Evolutionary conservation across 2,797 vertebrate species (phyloP), one percentile per base, ranked within the genome.

Genomic region (Gymnothorax javanicus): DNA sequence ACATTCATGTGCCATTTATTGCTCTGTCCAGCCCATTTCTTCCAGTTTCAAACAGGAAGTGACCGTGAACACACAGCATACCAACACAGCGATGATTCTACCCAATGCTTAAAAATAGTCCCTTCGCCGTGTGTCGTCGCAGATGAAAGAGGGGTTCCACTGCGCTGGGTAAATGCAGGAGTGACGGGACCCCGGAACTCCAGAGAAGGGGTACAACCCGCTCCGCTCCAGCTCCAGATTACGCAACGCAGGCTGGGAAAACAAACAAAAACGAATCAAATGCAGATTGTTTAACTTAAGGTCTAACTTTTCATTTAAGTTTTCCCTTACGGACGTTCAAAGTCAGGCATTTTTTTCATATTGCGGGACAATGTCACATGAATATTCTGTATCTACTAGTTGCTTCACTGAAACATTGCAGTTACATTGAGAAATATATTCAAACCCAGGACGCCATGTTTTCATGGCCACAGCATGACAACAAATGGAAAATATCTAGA

Each of bases 101-200:
- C 52, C 50, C 11, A 12, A 20, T 54, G 5, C 56, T 96, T 95
- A 99, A 91, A 99, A 99, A 93, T 99, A 99, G 95, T 99, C 98
- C 93, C 98, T 96, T 90, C 98, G 95, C 82, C 98, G 95, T 87
- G 97, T 97, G 91, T 99, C 98, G 0, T 99, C 98, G 27, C 97
- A 97, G 91, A 97, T 97, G 92, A 99, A 99, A 86, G 98, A 98
- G 0, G 98, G 98, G 93, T 99, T 99, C 94, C 97, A 99, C 90
- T 98, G 97, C 87, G 98, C 98, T 0, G 98, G 98, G 90, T 99
- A 99, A 92, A 99, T 99, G 93, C 98, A 99, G 0, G 98, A 99
- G 92, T 99, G 98, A 69, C 98, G 97, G 8, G 98, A 99, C 12
- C 98, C 98, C 0, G 98, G 98, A 85, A 99, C 93, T 77, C 98